phyloP scores from a whole-genome alignment of 2,113 vertebrate species.

The Psittacula cyanocephala region DNA sequence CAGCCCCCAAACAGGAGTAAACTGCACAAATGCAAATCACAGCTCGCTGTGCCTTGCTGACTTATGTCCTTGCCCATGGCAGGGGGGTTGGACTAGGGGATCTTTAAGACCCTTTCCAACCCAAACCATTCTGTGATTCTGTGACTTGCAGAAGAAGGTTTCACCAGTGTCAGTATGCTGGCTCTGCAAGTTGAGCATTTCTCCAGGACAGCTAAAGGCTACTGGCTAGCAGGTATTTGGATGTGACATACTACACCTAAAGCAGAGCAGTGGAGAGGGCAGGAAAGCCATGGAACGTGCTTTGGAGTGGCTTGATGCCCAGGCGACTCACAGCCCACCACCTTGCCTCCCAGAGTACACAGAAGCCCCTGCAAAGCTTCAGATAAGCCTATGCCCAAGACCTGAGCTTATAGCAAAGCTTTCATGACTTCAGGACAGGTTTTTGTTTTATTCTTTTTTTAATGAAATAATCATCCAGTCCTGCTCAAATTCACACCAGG shows the following conservation, averaged over 20 bases:
- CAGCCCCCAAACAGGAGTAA: not conserved
- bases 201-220: not conserved
- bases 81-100: rapidly evolving
- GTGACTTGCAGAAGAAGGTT: not conserved
- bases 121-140: not conserved
- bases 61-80: not conserved
- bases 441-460: not conserved
- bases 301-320: not conserved
- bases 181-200: not conserved
- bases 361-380: not conserved
- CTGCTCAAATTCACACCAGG: not conserved
- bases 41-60: not conserved
- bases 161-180: not conserved
- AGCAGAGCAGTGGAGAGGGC: not conserved
- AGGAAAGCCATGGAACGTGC: not conserved
- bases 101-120: not conserved
- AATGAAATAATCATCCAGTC: not conserved
- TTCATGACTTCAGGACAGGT: not conserved
- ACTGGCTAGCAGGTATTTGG: not conserved
- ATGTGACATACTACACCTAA: not conserved
- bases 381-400: not conserved
- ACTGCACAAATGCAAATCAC: constrained; percentile 27
- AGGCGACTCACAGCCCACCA: not conserved
- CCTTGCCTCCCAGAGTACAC: not conserved
- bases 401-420: not conserved